Conservation (phyloP, 2,888 invertebrate species). For the Lumbricus terrestris region DNA sequence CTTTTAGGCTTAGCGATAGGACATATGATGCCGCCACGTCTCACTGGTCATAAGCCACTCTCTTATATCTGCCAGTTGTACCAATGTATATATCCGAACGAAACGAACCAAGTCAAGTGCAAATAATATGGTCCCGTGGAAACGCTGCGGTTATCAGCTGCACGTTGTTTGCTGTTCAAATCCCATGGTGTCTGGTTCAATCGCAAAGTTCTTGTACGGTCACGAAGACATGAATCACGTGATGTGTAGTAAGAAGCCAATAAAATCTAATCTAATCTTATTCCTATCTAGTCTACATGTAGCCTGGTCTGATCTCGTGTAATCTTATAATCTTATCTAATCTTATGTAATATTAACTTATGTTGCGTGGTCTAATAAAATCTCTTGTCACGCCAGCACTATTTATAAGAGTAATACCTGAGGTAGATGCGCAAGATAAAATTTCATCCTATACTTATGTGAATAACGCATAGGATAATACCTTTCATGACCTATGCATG, state of each 20-base stretch:
- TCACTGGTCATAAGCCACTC: not conserved
- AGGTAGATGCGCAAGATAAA: not conserved
- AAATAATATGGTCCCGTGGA: not conserved
- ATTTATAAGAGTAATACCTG: not conserved
- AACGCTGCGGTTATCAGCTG: not conserved
- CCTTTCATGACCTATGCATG: too few species aligned
- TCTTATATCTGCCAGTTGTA: not conserved
- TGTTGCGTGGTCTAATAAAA: too few species aligned
- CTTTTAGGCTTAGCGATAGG: slow-evolving; percentile 3
- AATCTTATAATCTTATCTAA: too few species aligned
- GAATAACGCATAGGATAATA: too few species aligned
- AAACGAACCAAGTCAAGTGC: not conserved
- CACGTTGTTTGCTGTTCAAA: not conserved
- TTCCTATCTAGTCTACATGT: not conserved
- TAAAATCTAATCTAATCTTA: not conserved
- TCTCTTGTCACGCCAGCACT: not conserved
- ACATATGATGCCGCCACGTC: not conserved
- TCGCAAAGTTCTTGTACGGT: not conserved
- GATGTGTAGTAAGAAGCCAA: not conserved
- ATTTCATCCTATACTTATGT: not conserved
- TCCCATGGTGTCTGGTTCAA: not conserved
- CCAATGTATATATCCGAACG: not conserved
- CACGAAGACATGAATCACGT: not conserved
- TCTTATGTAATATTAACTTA: too few species aligned
- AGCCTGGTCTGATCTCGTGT: too few species aligned